A percentile compares a stretch with the other conserved stretches of the same genome.
phyloP scores from a whole-genome alignment of 2,113 vertebrate genomes.

The Equus przewalskii region DNA sequence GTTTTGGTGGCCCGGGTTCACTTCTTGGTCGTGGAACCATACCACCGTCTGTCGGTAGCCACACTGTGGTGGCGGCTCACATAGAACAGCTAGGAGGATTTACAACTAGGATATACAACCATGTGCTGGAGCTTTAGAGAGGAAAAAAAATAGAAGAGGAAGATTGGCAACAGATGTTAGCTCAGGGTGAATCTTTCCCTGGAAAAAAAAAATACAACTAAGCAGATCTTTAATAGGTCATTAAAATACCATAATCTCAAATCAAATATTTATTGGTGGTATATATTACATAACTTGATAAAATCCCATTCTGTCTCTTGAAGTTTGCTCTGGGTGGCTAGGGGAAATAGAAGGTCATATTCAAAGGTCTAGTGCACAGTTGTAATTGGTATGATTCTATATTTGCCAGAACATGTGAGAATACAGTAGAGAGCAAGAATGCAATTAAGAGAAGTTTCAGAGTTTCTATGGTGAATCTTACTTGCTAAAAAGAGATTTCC shows the following conservation, averaged over 20 bases:
- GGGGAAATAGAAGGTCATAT: not conserved
- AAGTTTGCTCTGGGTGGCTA: not conserved
- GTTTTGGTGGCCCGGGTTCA: too few relatives aligned
- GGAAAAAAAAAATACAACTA: not conserved
- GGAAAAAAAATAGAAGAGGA: too few relatives aligned
- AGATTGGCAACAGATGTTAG: too few relatives aligned
- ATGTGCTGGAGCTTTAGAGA: too few relatives aligned
- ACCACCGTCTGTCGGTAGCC: too few relatives aligned
- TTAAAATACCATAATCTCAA: slow-evolving; percentile 31
- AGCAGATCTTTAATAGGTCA: not conserved
- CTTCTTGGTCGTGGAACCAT: too few relatives aligned
- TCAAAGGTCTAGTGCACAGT: not conserved
- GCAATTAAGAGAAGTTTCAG: not conserved
- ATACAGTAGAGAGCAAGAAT: not conserved
- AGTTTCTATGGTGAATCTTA: not conserved
- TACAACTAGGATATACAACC: too few relatives aligned
- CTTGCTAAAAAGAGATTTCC: not conserved
- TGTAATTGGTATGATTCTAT: not conserved
- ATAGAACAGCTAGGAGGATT: too few relatives aligned
- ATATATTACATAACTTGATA: not conserved
- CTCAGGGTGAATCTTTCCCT: too few relatives aligned
- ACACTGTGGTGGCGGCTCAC: too few relatives aligned
- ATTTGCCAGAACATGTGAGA: not conserved
- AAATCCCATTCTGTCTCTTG: not conserved
- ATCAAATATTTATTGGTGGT: not conserved